Conservation (phyloP, 2,113 vertebrate genomes). For the Prunella fulvescens region DNA sequence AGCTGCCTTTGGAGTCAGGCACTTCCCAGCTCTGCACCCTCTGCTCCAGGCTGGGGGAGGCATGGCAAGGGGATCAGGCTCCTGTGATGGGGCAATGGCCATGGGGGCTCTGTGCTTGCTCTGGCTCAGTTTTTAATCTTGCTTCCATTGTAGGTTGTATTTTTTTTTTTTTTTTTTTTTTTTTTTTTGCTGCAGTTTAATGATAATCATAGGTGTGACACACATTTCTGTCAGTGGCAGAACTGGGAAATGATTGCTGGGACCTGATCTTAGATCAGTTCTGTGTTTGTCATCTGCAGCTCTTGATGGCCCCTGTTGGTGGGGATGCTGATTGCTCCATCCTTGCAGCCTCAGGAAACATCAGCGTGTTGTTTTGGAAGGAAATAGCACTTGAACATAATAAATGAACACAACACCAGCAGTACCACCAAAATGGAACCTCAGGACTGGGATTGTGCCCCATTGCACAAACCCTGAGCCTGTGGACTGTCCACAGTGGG, state of each 20-base stretch:
- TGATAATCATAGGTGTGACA: background rate
- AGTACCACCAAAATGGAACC: background rate
- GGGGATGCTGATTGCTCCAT: background rate
- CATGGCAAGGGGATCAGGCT: background rate
- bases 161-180: no score
- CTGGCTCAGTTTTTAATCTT: background rate
- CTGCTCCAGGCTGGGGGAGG: background rate
- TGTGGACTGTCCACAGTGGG: background rate
- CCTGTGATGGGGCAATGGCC: background rate
- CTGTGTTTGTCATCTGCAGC: background rate
- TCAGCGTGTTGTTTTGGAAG: background rate
- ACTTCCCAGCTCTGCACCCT: background rate
- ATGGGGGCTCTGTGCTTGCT: background rate
- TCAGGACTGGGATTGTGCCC: background rate
- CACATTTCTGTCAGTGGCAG: background rate
- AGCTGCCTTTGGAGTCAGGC: background rate
- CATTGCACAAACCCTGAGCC: background rate
- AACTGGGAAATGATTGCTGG: background rate
- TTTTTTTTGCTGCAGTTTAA: background rate
- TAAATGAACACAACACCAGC: background rate
- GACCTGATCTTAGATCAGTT: background rate
- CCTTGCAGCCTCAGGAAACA: background rate
- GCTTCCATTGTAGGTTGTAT: rapidly evolving
- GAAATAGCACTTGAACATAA: background rate
- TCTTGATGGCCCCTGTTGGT: background rate